These are phyloP conservation scores for Peromyscus attwateri DNA, from an alignment of 2,797 vertebrate species.

Conservation along the genomic window DNA sequence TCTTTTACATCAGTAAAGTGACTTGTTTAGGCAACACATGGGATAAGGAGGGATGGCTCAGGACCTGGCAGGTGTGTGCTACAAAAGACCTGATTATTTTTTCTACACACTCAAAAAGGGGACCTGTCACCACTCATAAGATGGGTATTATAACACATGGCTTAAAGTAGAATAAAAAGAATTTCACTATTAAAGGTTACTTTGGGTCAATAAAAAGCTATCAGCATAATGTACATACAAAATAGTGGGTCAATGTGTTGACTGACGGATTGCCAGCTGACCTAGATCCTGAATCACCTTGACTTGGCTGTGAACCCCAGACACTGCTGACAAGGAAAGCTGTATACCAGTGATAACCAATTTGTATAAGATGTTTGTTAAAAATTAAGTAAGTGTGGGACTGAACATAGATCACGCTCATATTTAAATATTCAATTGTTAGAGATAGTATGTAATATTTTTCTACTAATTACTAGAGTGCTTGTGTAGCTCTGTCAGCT, in stretches of 20 bases:
- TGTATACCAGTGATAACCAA: background rate
- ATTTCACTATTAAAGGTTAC: background rate
- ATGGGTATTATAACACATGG: background rate
- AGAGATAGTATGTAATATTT: background rate
- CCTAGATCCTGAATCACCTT: background rate
- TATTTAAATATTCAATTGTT: conserved; percentile 18
- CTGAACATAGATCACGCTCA: background rate
- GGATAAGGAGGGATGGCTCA: background rate
- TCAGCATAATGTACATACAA: background rate
- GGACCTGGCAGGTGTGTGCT: background rate
- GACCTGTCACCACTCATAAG: background rate
- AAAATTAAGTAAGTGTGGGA: background rate
- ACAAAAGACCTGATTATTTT: background rate
- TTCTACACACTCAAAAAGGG: background rate
- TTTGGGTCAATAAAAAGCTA: background rate
- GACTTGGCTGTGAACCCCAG: background rate
- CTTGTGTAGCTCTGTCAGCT: background rate
- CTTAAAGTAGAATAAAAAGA: background rate
- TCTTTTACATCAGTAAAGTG: background rate
- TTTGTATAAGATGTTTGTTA: background rate
- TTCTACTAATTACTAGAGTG: conserved; percentile 36
- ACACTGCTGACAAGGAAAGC: background rate
- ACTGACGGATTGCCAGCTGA: background rate
- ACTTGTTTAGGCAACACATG: background rate
- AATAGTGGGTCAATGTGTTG: background rate